These are phyloP conservation scores for Caenorhabditis sp. DNA, from an alignment of 2,888 invertebrate species.

Conservation along the genomic window DNA sequence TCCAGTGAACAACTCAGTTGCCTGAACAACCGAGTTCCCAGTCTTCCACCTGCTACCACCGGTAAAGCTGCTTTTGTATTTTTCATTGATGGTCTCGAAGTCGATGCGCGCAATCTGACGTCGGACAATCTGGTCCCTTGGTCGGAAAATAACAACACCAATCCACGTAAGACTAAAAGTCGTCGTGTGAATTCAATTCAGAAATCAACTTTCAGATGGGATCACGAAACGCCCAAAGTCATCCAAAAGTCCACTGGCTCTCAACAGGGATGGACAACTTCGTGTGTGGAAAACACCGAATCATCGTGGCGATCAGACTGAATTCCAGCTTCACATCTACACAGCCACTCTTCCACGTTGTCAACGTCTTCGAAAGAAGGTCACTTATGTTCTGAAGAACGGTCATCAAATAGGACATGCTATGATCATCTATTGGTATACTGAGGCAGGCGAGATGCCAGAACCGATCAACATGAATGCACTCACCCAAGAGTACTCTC, in stretches of 20 bases:
- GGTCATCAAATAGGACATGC: constrained; percentile 71
- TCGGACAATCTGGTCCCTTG: constrained; percentile 74
- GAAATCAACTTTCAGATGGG: constrained; percentile 36
- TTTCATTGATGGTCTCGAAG: constrained; percentile 71
- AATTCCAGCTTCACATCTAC: constrained; percentile 72
- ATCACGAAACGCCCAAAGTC: constrained; percentile 65
- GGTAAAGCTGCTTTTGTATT: constrained; percentile 70
- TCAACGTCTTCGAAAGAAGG: constrained; percentile 72
- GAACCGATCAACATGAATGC: constrained; percentile 52
- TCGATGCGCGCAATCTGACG: constrained; percentile 73
- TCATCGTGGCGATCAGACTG: constrained; percentile 34
- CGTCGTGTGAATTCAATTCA: too few relatives aligned
- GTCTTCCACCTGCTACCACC: constrained; percentile 67
- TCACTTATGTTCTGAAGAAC: constrained; percentile 70
- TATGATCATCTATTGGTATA: constrained; percentile 73
- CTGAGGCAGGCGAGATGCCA: constrained; percentile 72
- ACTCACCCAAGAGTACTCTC: constrained; percentile 34
- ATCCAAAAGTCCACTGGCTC: constrained; percentile 54
- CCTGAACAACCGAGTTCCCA: constrained; percentile 69
- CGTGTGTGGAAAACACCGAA: constrained; percentile 61
- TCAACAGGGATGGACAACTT: constrained; percentile 62
- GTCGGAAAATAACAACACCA: constrained; percentile 66
- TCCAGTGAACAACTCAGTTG: constrained; percentile 67
- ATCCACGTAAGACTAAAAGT: constrained; percentile 48
- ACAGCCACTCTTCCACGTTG: constrained; percentile 72